Evolutionary conservation across 2,797 vertebrate genomes (phyloP).

Genomic region (Crocodylus rhombifer): DNA sequence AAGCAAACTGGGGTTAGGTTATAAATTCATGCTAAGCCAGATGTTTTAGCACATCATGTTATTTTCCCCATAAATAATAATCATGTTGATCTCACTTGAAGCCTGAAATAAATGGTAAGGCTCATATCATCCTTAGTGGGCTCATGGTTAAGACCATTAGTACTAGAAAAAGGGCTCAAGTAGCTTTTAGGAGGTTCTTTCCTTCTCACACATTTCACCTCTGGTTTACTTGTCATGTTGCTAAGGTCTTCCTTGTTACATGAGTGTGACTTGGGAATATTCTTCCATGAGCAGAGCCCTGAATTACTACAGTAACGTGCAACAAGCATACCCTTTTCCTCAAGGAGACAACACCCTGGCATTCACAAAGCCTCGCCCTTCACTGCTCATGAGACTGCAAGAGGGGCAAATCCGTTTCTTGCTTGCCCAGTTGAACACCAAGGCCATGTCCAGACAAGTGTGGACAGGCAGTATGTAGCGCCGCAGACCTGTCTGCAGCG

Average conservation of each 20-base stretch:
- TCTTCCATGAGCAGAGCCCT: background rate
- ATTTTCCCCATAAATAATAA: background rate
- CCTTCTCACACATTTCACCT: too few species aligned
- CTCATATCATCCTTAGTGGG: background rate
- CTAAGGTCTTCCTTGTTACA: background rate
- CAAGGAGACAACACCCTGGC: background rate
- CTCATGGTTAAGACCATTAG: background rate
- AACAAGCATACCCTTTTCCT: background rate
- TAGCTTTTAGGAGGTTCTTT: too few species aligned
- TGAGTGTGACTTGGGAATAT: background rate
- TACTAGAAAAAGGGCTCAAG: background rate
- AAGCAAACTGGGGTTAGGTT: background rate
- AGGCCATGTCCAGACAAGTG: too few species aligned
- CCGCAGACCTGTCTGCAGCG: too few species aligned
- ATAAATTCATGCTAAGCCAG: background rate
- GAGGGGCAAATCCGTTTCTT: background rate
- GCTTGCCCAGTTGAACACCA: slow-evolving; percentile 38
- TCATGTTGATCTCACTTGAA: background rate
- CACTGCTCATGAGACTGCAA: background rate
- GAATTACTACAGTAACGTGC: background rate
- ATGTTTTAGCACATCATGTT: background rate
- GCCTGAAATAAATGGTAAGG: background rate
- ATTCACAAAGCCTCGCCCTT: background rate
- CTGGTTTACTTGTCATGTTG: background rate
- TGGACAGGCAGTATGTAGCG: too few species aligned